Conservation (phyloP, 2,113 vertebrate species). For the Tylochromis polylepis region DNA sequence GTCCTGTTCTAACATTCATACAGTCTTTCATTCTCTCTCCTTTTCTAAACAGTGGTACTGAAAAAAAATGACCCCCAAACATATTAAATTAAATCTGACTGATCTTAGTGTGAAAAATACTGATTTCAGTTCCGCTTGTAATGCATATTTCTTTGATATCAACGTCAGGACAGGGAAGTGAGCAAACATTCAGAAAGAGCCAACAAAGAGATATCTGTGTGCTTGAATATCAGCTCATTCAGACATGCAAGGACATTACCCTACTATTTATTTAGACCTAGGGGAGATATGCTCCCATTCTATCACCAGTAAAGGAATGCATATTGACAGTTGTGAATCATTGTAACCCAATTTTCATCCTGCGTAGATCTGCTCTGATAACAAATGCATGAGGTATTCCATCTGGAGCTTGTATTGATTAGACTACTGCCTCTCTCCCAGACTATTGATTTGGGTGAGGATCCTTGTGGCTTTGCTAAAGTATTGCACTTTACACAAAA, state of each 20-base stretch:
- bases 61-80: background rate
- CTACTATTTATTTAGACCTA: background rate
- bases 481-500: background rate
- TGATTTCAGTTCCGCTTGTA: background rate
- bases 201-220: background rate
- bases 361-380: slow-evolving; percentile 11
- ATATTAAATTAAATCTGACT: background rate
- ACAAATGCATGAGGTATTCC: slow-evolving; percentile 26
- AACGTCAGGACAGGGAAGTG: background rate
- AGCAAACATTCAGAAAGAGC: background rate
- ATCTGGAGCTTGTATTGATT: slow-evolving; percentile 31
- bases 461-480: background rate
- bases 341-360: slow-evolving; percentile 13
- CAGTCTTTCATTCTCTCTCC: background rate
- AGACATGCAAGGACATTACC: background rate
- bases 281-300: background rate
- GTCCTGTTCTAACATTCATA: slow-evolving; percentile 25
- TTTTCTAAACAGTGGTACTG: background rate
- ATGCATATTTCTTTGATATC: background rate
- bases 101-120: background rate
- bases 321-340: slow-evolving; percentile 24
- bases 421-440: background rate
- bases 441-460: background rate
- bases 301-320: slow-evolving; percentile 3
- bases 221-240: background rate